Evolutionary conservation across 2,797 vertebrate species (phyloP), one percentile per base, ranked within the genome.

Genomic region (Halcyon chelicuti): DNA sequence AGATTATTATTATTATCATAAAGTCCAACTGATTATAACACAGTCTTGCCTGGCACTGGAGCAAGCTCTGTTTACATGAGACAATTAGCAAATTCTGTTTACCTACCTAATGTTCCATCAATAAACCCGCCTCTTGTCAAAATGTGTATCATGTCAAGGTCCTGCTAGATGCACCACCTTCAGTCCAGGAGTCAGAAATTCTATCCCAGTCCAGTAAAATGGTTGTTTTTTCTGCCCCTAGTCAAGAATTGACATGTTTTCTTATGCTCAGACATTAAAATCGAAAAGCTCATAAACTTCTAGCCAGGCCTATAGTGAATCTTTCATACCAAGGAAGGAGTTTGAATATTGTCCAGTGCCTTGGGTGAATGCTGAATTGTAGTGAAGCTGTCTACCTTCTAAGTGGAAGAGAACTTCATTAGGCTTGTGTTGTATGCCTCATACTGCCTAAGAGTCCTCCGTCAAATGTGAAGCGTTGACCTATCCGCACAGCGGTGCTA

Each of bases 321-420:
- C 65, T 88, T 91, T 93, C 5, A 0, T 78, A 55, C 26, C 63
- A 58, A 31, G n/a, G 49, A 84, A 60, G 61, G 80, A 73, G 77
- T 52, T 77, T 90, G 84, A 93, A 88, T 71, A 33, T 25, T 68
- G 46, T 54, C 72, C 83, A 90, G 81, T 33, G 62, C 15, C 84
- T 92, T 86, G 93, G 70, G 71, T 1, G 5, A 91, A 68, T 60
- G 84, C 74, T 77, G 91, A 87, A 46, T 49, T 71, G 54, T 49
- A 92, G 78, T 3, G 20, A 83, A 77, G 61, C 39, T 75, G 42
- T 74, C 51, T 58, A 52, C 79, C 70, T 94, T 94, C 75, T 78
- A 93, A 19, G 75, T 83, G 68, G 72, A 91, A 83, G 70, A 93
- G 82, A 70, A 84, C 66, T 86, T 84, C 70, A 81, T 88, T 94